Evolutionary conservation across 2,888 invertebrate species (phyloP), one percentile per base, ranked within the genome.

Genomic region (Patella pellucida): DNA sequence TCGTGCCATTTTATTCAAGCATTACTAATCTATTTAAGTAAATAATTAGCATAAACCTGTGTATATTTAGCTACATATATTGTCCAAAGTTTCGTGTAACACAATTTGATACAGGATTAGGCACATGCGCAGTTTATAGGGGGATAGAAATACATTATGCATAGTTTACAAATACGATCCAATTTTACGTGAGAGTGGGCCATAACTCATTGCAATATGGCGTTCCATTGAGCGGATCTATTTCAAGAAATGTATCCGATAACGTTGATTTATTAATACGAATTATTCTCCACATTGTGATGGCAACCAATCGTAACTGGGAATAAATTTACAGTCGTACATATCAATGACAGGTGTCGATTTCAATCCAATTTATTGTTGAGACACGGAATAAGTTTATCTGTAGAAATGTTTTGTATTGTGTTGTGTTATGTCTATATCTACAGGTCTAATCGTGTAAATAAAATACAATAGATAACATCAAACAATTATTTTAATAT

Each of bases 201-300:
- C 62, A 62, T 62, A 62, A 62, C 23, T 62, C 62, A 62, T 62
- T 62, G 23, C 62, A 62, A 62, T 62, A 62, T 62, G 19, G 62
- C 62, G 62, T 62, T 62, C 62, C 62, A 62, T 62, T 62, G 62
- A 62, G 23, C 62, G 62, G 62, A 62, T 62, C 9, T 19, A 62
- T 62, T 62, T 62, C 62, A 62, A 19, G 62, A 62, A 62, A 62
- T 62, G 62, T 62, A 62, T 62, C 62, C 62, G 19, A 62, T 62
- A 23, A 62, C 62, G 62, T 19, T 62, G 62, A 62, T 62, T 62
- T 62, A 62, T 62, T 62, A 62, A 62, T 62, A 62, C 4, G 62
- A 62, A 62, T 62, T 62, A 62, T 62, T 62, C 62, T 23, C 62
- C 19, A 62, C 15, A 62, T 23, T 23, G 23, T 62, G 23, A 19